Percentiles rank a stretch among this genome's conserved stretches.
These are phyloP conservation scores for Poeciliopsis retropinna DNA, from an alignment of 2,113 vertebrate species.

Conservation along the genomic window DNA sequence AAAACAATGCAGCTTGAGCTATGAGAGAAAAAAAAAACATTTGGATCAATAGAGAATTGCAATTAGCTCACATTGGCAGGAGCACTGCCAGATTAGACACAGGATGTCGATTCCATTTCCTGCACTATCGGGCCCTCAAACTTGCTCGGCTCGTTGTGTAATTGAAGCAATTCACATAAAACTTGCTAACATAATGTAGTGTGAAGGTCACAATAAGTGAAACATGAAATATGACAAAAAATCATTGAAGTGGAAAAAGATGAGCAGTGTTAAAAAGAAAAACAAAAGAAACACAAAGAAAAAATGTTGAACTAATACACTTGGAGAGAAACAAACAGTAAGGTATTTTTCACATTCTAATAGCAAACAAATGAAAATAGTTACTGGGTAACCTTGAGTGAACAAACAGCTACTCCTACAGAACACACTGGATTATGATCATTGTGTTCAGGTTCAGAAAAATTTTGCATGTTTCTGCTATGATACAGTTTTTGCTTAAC, in stretches of 20 bases:
- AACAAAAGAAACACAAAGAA: neutral
- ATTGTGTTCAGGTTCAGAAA: neutral
- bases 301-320: neutral
- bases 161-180: slow-evolving; percentile 59
- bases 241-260: neutral
- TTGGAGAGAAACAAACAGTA: neutral
- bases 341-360: neutral
- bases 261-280: neutral
- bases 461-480: neutral
- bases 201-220: slow-evolving; percentile 33
- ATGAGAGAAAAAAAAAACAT: slow-evolving; percentile 53
- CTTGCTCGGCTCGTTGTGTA: slow-evolving; percentile 65
- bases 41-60: slow-evolving; percentile 81
- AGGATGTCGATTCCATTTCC: slow-evolving; percentile 82
- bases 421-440: neutral
- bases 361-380: neutral
- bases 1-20: slow-evolving; percentile 74
- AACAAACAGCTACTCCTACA: slow-evolving; percentile 1
- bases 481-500: neutral
- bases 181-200: slow-evolving; percentile 22
- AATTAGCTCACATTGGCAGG: slow-evolving; percentile 81
- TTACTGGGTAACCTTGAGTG: neutral
- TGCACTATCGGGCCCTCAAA: slow-evolving; percentile 75
- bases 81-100: slow-evolving; percentile 78
- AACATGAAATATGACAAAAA: neutral